Evolutionary conservation across 2,888 invertebrate species (phyloP).

Genomic region (Oscheius onirici): DNA sequence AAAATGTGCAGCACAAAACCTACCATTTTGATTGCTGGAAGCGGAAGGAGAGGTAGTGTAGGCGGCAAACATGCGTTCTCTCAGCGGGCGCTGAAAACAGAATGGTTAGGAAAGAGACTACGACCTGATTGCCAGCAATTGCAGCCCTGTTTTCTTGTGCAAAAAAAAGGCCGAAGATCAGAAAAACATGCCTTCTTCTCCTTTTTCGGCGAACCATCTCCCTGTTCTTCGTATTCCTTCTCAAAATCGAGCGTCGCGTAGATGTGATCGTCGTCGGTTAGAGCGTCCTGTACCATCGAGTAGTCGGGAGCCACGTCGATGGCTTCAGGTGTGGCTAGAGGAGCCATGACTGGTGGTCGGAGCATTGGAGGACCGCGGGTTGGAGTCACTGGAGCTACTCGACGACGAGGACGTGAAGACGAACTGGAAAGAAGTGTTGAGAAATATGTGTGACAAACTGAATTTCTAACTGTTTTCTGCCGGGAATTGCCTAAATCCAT

Average conservation of each 20-base stretch:
- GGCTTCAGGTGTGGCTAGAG: conserved; percentile 55
- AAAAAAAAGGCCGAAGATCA: background rate
- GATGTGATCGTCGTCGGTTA: conserved; percentile 33
- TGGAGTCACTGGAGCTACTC: conserved; percentile 6
- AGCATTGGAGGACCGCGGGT: background rate
- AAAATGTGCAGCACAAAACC: background rate
- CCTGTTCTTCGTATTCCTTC: conserved; percentile 1
- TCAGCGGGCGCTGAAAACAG: conserved; percentile 12
- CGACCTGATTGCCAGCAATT: too few relatives aligned
- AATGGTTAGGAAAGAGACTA: background rate
- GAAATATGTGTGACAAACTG: too few relatives aligned
- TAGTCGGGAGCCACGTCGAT: conserved; percentile 54
- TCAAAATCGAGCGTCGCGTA: conserved; percentile 37
- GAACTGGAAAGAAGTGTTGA: background rate
- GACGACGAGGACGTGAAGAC: conserved; percentile 12
- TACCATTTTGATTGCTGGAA: conserved; percentile 5
- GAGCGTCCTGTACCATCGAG: conserved; percentile 31
- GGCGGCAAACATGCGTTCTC: conserved; percentile 22
- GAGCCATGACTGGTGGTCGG: conserved; percentile 38
- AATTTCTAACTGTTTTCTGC: too few relatives aligned
- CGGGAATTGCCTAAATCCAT: too few relatives aligned
- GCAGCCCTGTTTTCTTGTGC: background rate
- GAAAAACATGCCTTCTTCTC: conserved; percentile 26
- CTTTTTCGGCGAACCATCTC: background rate
- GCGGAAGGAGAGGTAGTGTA: background rate